Conservation (phyloP, 2,113 vertebrate genomes). For the Rhinolophus sinicus region DNA sequence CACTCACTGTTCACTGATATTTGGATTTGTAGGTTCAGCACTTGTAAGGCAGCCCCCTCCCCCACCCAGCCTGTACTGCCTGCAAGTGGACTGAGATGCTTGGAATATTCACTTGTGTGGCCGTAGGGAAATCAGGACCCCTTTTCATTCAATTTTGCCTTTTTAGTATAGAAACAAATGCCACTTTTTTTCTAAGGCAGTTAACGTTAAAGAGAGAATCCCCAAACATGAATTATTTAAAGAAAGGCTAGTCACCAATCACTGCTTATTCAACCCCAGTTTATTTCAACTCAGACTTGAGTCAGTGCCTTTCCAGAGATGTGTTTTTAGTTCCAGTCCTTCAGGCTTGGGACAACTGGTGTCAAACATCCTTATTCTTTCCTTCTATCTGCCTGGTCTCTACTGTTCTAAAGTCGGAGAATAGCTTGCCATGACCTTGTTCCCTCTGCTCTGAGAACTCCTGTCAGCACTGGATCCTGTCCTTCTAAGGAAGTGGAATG, state of each 20-base stretch:
- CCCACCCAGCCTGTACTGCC: not conserved
- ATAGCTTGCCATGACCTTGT: not conserved
- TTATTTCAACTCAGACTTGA: not conserved
- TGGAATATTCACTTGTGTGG: not conserved
- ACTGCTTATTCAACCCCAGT: not conserved
- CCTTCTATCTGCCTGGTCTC: not conserved
- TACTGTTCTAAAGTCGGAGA: not conserved
- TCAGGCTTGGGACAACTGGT: not conserved
- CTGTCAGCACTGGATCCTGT: not conserved
- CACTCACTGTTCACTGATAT: not conserved
- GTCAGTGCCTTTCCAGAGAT: not conserved
- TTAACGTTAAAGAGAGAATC: not conserved
- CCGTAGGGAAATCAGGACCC: not conserved
- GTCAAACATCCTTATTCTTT: not conserved
- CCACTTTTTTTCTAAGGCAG: not conserved
- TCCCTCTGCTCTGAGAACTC: not conserved
- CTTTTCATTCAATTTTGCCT: not conserved
- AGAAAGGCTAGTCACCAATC: not conserved
- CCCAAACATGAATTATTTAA: not conserved
- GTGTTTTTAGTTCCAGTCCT: not conserved
- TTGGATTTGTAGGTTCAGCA: not conserved
- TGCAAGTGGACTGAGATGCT: not conserved
- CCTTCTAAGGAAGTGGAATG: not conserved
- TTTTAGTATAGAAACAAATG: not conserved
- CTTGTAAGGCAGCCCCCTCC: not conserved